phyloP scores from a whole-genome alignment of 2,113 vertebrate species.

The Chrysemys picta region DNA sequence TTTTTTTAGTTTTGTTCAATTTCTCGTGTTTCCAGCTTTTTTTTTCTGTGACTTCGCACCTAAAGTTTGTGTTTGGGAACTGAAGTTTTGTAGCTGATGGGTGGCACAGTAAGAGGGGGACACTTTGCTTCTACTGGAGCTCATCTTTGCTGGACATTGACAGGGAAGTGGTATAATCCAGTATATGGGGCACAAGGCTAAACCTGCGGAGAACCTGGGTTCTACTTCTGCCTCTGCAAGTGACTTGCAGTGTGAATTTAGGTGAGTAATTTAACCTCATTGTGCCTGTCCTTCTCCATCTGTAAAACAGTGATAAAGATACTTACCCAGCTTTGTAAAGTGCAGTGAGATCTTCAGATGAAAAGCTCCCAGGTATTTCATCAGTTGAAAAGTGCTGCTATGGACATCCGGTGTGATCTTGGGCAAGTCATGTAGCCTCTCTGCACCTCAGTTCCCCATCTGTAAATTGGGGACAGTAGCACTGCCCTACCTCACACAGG shows the following conservation, averaged over 20 bases:
- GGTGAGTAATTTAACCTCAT: neutral
- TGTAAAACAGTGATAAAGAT: neutral
- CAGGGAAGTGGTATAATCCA: neutral
- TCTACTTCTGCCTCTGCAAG: neutral
- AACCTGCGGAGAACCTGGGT: neutral
- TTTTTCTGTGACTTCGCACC: neutral
- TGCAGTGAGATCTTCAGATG: neutral
- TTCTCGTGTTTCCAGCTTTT: neutral
- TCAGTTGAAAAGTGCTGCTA: too few species aligned
- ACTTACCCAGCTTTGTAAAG: accelerated
- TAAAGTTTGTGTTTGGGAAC: neutral
- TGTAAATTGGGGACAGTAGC: too few species aligned
- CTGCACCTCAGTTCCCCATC: too few species aligned
- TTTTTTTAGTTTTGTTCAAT: conserved; percentile 1
- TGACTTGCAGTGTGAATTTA: neutral
- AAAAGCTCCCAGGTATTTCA: neutral
- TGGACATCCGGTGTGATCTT: too few species aligned
- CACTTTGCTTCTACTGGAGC: neutral
- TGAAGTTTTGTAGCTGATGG: neutral
- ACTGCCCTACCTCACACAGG: too few species aligned
- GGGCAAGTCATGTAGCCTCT: too few species aligned
- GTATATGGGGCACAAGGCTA: neutral
- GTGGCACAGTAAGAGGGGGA: neutral
- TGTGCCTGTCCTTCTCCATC: neutral
- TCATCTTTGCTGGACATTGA: neutral